Evolutionary conservation across 1,140 invertebrate genomes (phyloP).

Genomic region (Caligus rogercresseyi): DNA sequence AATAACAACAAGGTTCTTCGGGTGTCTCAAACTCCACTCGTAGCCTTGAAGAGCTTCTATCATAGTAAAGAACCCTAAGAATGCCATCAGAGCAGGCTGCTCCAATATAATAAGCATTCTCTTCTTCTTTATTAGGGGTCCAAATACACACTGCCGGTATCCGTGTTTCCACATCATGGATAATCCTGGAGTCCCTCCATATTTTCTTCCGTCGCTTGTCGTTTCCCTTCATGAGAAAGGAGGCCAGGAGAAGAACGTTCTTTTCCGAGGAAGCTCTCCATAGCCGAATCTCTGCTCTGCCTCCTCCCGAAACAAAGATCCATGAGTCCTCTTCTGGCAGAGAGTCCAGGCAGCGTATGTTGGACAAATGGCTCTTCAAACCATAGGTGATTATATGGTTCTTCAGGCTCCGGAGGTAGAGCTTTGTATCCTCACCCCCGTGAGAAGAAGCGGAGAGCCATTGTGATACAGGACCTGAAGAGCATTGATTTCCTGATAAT

Average conservation of each 20-base stretch:
- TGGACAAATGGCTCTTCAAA: constrained; percentile 10
- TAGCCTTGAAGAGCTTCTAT: neutral
- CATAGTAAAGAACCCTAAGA: neutral
- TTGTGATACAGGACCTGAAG: neutral
- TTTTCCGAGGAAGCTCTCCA: neutral
- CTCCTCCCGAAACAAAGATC: neutral
- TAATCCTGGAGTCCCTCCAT: neutral
- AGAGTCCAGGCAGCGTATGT: neutral
- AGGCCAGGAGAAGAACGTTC: neutral
- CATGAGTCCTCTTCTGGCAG: neutral
- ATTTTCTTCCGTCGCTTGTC: constrained; percentile 11
- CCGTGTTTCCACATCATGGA: constrained; percentile 1
- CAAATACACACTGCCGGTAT: neutral
- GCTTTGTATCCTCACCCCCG: constrained; percentile 6
- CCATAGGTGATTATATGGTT: neutral
- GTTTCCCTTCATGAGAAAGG: constrained; percentile 3
- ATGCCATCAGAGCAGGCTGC: neutral
- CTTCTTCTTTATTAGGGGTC: neutral
- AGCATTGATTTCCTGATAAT: neutral
- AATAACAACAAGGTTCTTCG: neutral
- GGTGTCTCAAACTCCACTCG: neutral
- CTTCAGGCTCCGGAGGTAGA: neutral
- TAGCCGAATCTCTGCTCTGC: constrained; percentile 3
- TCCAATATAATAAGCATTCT: neutral
- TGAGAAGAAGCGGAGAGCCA: neutral